Evolutionary conservation across 2,113 vertebrate species (phyloP), one percentile per base, ranked within the genome.

Genomic region (Indicator indicator): DNA sequence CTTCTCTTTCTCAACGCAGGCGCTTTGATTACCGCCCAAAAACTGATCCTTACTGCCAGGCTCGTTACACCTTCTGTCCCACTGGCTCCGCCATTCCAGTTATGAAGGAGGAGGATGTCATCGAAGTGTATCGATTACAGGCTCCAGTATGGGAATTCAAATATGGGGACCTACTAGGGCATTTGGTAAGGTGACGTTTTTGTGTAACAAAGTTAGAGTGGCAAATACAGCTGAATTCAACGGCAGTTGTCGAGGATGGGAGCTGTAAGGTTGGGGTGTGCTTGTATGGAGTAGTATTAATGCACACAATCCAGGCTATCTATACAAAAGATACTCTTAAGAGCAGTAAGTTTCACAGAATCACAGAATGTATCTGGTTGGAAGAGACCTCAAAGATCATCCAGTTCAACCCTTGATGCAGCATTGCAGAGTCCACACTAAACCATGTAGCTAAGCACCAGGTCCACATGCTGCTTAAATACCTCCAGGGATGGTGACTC

Each of bases 81-180:
- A 98, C 98, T 18, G 99, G 99, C 68, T 98, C 98, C 85, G 81
- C 95, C 5, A 97, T 99, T 26, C 99, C 99, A 2, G 24, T 95
- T 60, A 97, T 99, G 98, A 98, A 96, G n/a, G 97, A 98, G 80
- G 95, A 97, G 1, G 99, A 99, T 46, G 63, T 97, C 55, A 97
- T 99, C 90, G 98, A 99, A 26, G 98, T 99, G 33, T 99, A 99
- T 88, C 97, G 99, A 56, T 95, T 99, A 58, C 99, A 99, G 96
- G 97, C 99, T 27, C 99, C 99, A 13, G 99, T 99, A 7, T 99
- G 99, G 99, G 99, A 99, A 92, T 99, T 99, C 97, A 99, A 99
- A 94, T 99, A 98, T 7, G 99, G 99, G 63, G 98, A 98, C 88
- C 92, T 99, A 5, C 95, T 99, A 55, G 99, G 99, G 71, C 99